phyloP scores from a whole-genome alignment of 2,888 invertebrate genomes.

The Rhopalosiphum nymphaeae region DNA sequence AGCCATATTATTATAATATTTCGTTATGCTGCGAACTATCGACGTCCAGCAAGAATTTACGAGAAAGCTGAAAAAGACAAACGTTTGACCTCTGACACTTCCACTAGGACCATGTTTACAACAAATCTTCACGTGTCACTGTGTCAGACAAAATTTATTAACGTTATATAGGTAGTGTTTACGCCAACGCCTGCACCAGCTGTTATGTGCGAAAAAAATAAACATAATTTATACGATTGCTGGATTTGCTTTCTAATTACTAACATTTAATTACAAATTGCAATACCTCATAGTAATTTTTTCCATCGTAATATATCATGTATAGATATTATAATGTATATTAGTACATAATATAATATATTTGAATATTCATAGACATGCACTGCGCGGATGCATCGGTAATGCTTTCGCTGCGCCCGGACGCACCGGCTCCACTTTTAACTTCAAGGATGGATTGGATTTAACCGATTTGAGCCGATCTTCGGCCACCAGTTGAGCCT shows the following conservation, averaged over 20 bases:
- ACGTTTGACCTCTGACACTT: slow-evolving; percentile 51
- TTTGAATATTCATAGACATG: neutral
- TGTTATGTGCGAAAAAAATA: neutral
- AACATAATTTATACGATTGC: neutral
- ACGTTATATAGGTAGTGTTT: neutral
- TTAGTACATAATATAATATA: neutral
- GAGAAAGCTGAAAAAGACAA: slow-evolving; percentile 50
- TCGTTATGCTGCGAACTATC: slow-evolving; percentile 1
- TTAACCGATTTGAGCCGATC: neutral
- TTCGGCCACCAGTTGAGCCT: neutral
- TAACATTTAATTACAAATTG: neutral
- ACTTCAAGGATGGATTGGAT: neutral
- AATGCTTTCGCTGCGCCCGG: neutral
- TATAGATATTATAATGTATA: neutral
- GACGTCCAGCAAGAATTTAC: slow-evolving; percentile 21
- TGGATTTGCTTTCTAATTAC: slow-evolving; percentile 13
- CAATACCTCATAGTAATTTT: neutral
- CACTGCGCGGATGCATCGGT: neutral
- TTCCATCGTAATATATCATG: neutral
- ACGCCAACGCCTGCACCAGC: neutral
- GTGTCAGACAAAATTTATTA: slow-evolving; percentile 10
- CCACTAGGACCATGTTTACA: neutral
- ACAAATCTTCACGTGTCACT: slow-evolving; percentile 23
- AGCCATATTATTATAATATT: slow-evolving; percentile 21
- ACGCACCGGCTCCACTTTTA: neutral